Evolutionary conservation across 2,113 vertebrate species (phyloP), one percentile per base, ranked within the genome.

Genomic region (Phocoena sinus): DNA sequence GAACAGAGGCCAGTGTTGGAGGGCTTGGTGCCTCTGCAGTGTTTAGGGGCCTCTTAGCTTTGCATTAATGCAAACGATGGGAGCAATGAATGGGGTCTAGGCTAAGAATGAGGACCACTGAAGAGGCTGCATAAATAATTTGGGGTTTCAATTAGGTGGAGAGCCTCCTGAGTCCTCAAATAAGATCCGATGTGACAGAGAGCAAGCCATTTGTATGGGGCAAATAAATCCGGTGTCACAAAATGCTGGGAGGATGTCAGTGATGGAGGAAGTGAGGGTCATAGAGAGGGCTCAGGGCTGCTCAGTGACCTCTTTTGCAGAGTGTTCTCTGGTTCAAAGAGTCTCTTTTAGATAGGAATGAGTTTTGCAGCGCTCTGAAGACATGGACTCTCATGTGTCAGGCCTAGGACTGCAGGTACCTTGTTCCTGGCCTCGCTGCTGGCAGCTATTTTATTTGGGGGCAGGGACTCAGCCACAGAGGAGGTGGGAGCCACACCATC

Each of bases 331-430:
- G 44, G 70, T 74, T 80, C 15, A n/a, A 0, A 50, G 33, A 68
- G 68, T 18, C 36, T 85, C 44, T 81, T 82, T 84, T 60, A 7
- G 12, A 6, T 53, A 26, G 74, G 15, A 85, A 95, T 44, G 3
- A 81, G 6, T 58, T 82, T 41, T 71, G 25, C 10, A 80, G 31
- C 28, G 3, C 25, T 82, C 5, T 3, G 12, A n/a, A 26, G 23
- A 62, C 13, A 18, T 0, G 0, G 9, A 6, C 77, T 33, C 28
- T 28, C 28, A 31, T 3, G 80, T 58, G 7, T 0, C 53, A 87
- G 17, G 28, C 23, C 41, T n/a, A 53, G 23, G 44, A 63, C 33
- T 33, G 9, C 12, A 12, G 23, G 70, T 36, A 11, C 11, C 3
- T n/a, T 91, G 50, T 18, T 81, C 60, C 28, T 33, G 60, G 5